Base-by-base conservation (phyloP, 1,140 invertebrate species). In the Trichonephila inaurata region DNA sequence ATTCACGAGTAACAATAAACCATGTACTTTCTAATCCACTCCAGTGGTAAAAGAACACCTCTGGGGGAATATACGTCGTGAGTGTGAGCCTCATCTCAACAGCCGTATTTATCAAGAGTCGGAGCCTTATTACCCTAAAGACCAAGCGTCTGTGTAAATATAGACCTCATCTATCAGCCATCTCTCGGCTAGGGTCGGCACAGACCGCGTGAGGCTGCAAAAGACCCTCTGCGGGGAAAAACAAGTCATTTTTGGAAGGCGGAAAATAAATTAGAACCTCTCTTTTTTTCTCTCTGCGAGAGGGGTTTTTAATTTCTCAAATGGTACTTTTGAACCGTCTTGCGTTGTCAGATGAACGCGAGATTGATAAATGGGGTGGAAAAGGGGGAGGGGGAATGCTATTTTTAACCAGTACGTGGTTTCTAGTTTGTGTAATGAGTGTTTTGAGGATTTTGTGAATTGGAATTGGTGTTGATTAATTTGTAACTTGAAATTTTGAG, bases 111-210 rank as follows among this genome's bases (percentile, higher is more conserved):
- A 77, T 77, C 72, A 77, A 24, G 28, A 51, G 51, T 8, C 51
- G 3, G 51, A 51, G 72, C 72, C 72, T 77, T 77, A 77, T 77
- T 77, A 77, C 28, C 66, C 28, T 77, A 77, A 77, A 77, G 72
- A 77, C 24, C 72, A 18, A 18, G 72, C 72, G 62, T 64, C 62
- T 64, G 72, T 77, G 72, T 77, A 77, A 77, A 77, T 77, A 77
- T 77, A 77, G 72, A 77, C 24, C 72, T 77, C 72, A 77, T 77
- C 72, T 77, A 77, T 40, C 72, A 77, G 72, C 72, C 24, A 40
- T 24, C 33, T 77, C 72, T 77, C 72, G 72, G 72, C 28, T 77
- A 33, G 72, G 72, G 72, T 77, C 72, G 72, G 16, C 28, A 28
- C 28, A 77, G 72, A 28, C 72, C 72, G 72, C 72, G 72, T 77